These are phyloP conservation scores for Chrysolina haemoptera DNA, from an alignment of 2,888 invertebrate species.

Conservation along the genomic window DNA sequence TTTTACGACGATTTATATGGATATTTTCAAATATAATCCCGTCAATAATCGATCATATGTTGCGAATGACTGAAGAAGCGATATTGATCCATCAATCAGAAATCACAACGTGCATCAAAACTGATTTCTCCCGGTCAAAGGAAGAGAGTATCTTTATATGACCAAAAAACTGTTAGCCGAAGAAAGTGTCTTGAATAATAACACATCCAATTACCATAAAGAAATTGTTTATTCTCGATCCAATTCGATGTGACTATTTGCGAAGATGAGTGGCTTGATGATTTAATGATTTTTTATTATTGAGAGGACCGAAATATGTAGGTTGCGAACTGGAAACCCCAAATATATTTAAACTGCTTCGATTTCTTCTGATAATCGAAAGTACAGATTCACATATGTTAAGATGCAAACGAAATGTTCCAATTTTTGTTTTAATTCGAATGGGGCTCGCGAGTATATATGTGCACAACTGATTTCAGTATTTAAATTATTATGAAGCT, in stretches of 20 bases:
- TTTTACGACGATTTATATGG: background rate
- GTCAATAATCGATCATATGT: background rate
- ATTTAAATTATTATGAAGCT: too few relatives aligned
- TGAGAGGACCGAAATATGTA: background rate
- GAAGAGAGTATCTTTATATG: conserved; percentile 38
- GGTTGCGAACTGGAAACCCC: background rate
- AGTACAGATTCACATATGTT: background rate
- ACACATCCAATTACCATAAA: conserved; percentile 34
- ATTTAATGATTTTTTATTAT: conserved; percentile 11
- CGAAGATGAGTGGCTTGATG: conserved; percentile 14
- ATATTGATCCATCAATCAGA: conserved; percentile 25
- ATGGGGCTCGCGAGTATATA: too few relatives aligned
- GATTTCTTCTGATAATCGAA: background rate
- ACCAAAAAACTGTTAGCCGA: conserved; percentile 55
- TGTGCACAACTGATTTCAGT: too few relatives aligned
- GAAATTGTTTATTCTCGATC: conserved; percentile 27
- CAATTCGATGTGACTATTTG: background rate
- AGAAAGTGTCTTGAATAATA: conserved; percentile 57
- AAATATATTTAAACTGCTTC: background rate
- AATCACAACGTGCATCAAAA: conserved; percentile 33
- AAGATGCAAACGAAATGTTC: too few relatives aligned
- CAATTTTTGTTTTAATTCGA: too few relatives aligned
- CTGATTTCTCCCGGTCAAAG: conserved; percentile 30
- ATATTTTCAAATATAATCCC: background rate
- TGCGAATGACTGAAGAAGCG: background rate